phyloP scores from a whole-genome alignment of 2,797 vertebrate genomes.

The Acropternis orthonyx region DNA sequence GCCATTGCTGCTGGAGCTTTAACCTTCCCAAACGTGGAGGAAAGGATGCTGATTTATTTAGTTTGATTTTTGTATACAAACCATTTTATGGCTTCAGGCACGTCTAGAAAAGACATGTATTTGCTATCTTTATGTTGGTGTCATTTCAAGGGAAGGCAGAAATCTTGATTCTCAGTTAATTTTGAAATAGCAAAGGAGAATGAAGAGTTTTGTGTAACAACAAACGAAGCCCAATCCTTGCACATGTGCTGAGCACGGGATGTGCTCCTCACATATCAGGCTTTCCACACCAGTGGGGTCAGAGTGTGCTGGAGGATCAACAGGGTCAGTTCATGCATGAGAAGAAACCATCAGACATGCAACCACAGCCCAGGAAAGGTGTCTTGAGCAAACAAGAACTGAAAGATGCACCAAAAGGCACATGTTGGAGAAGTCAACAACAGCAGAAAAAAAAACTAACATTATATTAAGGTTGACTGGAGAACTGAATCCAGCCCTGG shows the following conservation, averaged over 20 bases:
- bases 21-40: background rate
- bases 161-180: background rate
- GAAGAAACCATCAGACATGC: too few species aligned
- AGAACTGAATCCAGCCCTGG: background rate
- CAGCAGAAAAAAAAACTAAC: background rate
- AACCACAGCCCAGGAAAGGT: background rate
- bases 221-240: accelerated
- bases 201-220: accelerated
- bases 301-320: accelerated
- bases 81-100: background rate
- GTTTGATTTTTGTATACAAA: background rate
- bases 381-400: background rate
- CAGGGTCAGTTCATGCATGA: accelerated
- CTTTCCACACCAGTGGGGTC: accelerated
- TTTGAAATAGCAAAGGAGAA: background rate
- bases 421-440: accelerated
- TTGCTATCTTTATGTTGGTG: background rate
- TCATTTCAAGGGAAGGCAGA: background rate
- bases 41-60: background rate
- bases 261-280: accelerated
- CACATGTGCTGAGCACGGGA: accelerated
- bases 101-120: background rate
- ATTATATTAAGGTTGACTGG: accelerated
- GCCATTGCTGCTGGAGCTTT: background rate
- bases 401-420: background rate